Evolutionary conservation across 2,113 vertebrate species (phyloP).

Genomic region (Silurus meridionalis): DNA sequence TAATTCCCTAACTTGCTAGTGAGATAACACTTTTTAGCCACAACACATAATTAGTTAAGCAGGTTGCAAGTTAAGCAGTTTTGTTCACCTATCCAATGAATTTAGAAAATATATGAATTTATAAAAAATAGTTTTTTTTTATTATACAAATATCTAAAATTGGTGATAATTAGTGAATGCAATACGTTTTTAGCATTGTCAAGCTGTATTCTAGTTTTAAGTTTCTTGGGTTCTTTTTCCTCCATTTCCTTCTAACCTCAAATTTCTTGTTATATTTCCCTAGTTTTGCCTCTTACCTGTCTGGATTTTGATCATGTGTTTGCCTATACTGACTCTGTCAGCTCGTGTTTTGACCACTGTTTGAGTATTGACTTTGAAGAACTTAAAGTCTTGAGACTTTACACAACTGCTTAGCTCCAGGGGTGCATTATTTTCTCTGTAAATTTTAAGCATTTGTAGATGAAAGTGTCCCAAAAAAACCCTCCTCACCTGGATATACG

Average conservation of each 20-base stretch:
- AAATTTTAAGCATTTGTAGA: not conserved
- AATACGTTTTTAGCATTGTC: not conserved
- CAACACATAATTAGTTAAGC: no score
- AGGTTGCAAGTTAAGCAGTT: not conserved
- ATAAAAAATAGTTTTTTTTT: no score
- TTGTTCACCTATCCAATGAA: not conserved
- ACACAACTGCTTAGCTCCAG: not conserved
- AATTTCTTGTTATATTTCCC: not conserved
- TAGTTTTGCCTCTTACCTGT: not conserved
- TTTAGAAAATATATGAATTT: not conserved
- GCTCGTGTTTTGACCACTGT: not conserved
- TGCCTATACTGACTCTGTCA: conserved; percentile 14
- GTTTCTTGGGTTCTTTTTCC: not conserved
- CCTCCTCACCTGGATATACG: not conserved
- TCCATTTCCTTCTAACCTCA: not conserved
- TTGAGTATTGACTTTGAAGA: not conserved
- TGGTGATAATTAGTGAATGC: not conserved
- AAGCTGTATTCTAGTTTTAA: not conserved
- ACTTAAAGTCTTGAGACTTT: not conserved
- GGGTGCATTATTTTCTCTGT: not conserved
- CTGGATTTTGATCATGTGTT: conserved; percentile 1
- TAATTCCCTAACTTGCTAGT: not conserved
- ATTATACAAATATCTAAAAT: no score
- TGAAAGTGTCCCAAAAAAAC: not conserved
- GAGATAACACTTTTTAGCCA: not conserved